Percentiles rank a stretch among this genome's conserved stretches.
phyloP scores from a whole-genome alignment of 2,888 invertebrate species.

The Cinara cedri region DNA sequence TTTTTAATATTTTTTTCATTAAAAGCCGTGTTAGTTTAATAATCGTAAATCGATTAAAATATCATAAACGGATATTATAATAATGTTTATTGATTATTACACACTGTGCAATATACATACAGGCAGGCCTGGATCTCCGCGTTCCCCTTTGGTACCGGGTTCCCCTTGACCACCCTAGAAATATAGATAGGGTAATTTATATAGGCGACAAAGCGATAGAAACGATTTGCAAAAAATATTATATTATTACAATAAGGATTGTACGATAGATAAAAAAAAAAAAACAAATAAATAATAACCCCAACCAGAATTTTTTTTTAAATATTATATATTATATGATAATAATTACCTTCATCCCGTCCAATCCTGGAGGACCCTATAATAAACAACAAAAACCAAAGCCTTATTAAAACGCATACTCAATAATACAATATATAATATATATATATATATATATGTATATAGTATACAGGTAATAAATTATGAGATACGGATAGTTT shows the following conservation, averaged over 20 bases:
- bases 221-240: background rate
- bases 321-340: slow-evolving; percentile 58
- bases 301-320: background rate
- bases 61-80: background rate
- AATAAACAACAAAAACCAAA: slow-evolving; percentile 63
- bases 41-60: background rate
- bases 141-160: slow-evolving; percentile 88
- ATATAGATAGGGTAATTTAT: slow-evolving; percentile 53
- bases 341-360: slow-evolving; percentile 90
- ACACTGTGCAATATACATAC: slow-evolving; percentile 68
- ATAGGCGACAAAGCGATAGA: slow-evolving; percentile 58
- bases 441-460: too few relatives aligned
- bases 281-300: background rate
- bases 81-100: background rate
- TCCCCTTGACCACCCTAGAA: slow-evolving; percentile 89
- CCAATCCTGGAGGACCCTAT: slow-evolving; percentile 92
- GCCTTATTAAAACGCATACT: slow-evolving; percentile 36
- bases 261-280: background rate
- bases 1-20: background rate
- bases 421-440: background rate
- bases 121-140: slow-evolving; percentile 90
- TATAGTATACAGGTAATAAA: too few relatives aligned
- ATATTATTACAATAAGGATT: too few relatives aligned
- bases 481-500: slow-evolving; percentile 13
- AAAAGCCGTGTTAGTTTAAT: slow-evolving; percentile 21